Evolutionary conservation across 2,888 invertebrate species (phyloP).

Genomic region (Dione vanillae): DNA sequence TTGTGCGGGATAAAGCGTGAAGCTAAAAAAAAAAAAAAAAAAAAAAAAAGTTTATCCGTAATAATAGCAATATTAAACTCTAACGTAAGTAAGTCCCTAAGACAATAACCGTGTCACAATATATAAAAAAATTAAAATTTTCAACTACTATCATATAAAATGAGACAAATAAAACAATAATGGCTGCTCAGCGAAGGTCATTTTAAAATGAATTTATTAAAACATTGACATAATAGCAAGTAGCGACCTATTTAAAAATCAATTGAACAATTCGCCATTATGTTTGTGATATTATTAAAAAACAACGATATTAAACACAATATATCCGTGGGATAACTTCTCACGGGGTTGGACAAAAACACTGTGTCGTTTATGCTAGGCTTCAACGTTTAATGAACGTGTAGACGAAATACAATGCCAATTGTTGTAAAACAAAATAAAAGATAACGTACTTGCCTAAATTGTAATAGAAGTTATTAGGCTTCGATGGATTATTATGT

Average conservation of each 20-base stretch:
- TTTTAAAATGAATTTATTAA: constrained; percentile 19
- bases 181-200: neutral
- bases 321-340: constrained; percentile 71
- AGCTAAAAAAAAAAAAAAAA: no score
- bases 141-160: neutral
- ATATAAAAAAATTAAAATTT: neutral
- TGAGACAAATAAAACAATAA: neutral
- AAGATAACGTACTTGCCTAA: constrained; percentile 39
- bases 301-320: constrained; percentile 72
- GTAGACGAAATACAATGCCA: constrained; percentile 47
- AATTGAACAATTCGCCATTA: constrained; percentile 81
- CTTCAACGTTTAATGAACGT: constrained; percentile 47
- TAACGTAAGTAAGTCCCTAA: neutral
- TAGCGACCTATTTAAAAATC: constrained; percentile 60
- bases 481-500: neutral
- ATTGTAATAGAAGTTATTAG: constrained; percentile 34
- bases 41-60: no score
- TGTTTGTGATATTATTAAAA: constrained; percentile 75
- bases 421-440: constrained; percentile 47
- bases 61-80: no score
- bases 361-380: constrained; percentile 49
- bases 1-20: no score
- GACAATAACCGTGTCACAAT: neutral
- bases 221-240: constrained; percentile 39
- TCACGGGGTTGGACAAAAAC: constrained; percentile 65